These are phyloP conservation scores for Chrysodeixis includens DNA, from an alignment of 2,888 invertebrate genomes.

Conservation along the genomic window DNA sequence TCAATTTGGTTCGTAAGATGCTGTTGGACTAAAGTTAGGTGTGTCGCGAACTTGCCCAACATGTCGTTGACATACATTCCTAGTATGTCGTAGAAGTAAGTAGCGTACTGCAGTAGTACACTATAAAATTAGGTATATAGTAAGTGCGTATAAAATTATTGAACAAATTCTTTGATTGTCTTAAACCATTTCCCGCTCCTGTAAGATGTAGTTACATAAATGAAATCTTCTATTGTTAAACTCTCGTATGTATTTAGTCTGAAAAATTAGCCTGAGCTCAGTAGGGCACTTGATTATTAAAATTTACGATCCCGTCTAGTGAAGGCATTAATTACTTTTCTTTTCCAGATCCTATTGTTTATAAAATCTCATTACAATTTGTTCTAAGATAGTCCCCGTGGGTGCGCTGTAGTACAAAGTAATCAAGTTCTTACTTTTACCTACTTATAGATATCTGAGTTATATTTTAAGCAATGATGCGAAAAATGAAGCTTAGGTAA, in stretches of 20 bases:
- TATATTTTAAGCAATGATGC: slow-evolving; percentile 56
- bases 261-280: background rate
- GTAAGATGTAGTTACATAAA: background rate
- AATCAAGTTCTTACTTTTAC: slow-evolving; percentile 54
- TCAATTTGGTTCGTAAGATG: slow-evolving; percentile 77
- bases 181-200: background rate
- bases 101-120: no score
- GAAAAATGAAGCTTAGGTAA: slow-evolving; percentile 56
- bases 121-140: no score
- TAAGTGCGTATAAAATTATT: no score
- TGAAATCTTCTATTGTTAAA: background rate
- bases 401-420: slow-evolving; percentile 40
- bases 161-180: background rate
- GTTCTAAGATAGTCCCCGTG: slow-evolving; percentile 27
- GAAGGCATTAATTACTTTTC: slow-evolving; percentile 30
- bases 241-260: background rate
- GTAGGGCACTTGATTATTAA: background rate
- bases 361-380: slow-evolving; percentile 49
- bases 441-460: slow-evolving; percentile 41
- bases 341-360: slow-evolving; percentile 41
- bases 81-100: no score
- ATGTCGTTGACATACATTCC: slow-evolving; percentile 40
- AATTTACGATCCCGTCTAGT: slow-evolving; percentile 8
- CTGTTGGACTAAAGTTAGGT: slow-evolving; percentile 58
- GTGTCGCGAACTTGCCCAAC: slow-evolving; percentile 29